These are phyloP conservation scores for Nanorana parkeri DNA, from an alignment of 2,113 vertebrate species.

Conservation along the genomic window DNA sequence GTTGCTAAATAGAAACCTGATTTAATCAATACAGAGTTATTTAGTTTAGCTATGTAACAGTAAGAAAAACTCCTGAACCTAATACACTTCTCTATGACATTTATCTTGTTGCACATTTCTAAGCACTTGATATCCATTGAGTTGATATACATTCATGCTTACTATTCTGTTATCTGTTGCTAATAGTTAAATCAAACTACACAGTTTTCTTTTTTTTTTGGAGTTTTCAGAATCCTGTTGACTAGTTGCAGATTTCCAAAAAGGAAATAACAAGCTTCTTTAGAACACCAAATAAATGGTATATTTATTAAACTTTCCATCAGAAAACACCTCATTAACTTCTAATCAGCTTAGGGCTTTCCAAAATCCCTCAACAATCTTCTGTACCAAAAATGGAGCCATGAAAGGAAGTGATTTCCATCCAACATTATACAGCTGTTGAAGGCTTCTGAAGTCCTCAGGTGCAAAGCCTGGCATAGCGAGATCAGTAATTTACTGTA, in stretches of 20 bases:
- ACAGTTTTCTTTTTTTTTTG: constrained; percentile 26
- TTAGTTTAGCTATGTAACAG: background rate
- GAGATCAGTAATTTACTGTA: constrained; percentile 9
- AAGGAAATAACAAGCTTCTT: constrained; percentile 49
- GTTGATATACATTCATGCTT: background rate
- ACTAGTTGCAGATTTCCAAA: constrained; percentile 20
- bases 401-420: constrained; percentile 36
- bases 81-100: background rate
- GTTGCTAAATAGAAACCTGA: background rate
- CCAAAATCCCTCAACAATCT: constrained; percentile 53
- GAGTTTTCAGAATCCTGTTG: constrained; percentile 29
- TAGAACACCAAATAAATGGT: constrained; percentile 44
- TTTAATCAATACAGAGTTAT: background rate
- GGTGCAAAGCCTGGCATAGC: constrained; percentile 39
- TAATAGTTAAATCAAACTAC: background rate
- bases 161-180: background rate
- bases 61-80: background rate
- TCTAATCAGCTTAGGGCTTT: constrained; percentile 51
- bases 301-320: constrained; percentile 47
- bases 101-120: background rate
- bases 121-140: too few relatives aligned
- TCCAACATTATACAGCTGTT: constrained; percentile 3
- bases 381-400: constrained; percentile 28
- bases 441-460: constrained; percentile 36
- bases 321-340: constrained; percentile 52